Conservation (phyloP, 2,888 invertebrate genomes). For the Panopea generosa region DNA sequence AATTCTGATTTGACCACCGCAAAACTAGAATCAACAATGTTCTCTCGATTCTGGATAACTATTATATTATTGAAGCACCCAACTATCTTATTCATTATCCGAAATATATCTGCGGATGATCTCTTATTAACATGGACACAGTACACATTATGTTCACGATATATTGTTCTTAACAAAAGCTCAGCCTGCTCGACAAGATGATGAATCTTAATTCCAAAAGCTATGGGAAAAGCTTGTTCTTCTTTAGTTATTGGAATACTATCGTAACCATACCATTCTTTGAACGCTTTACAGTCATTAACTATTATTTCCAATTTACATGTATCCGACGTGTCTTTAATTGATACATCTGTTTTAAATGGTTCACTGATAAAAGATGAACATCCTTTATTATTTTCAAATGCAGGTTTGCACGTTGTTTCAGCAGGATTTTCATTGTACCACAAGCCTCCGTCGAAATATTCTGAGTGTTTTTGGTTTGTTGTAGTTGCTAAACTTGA, state of each 20-base stretch:
- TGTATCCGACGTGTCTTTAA: not conserved
- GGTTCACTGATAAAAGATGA: too few species aligned
- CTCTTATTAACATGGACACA: conserved; percentile 79
- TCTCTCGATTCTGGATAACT: conserved; percentile 56
- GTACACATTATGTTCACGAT: conserved; percentile 78
- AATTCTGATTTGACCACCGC: conserved; percentile 66
- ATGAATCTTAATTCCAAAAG: conserved; percentile 70
- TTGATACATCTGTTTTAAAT: too few species aligned
- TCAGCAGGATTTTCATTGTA: too few species aligned
- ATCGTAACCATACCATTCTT: conserved; percentile 46
- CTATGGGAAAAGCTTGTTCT: conserved; percentile 70
- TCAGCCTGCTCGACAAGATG: conserved; percentile 70
- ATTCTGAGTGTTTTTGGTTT: too few species aligned
- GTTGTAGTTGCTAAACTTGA: too few species aligned
- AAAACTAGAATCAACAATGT: conserved; percentile 66
- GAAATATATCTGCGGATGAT: conserved; percentile 39
- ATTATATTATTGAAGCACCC: conserved; percentile 70
- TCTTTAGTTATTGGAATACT: conserved; percentile 24
- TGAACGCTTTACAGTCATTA: conserved; percentile 50
- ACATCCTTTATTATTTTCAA: too few species aligned
- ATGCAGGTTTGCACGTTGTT: too few species aligned
- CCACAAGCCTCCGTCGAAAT: too few species aligned
- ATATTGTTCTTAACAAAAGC: conserved; percentile 72
- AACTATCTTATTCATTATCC: conserved; percentile 53
- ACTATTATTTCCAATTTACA: conserved; percentile 29